phyloP scores from a whole-genome alignment of 1,140 invertebrate genomes.

The Pseudomyrmex concolor region DNA sequence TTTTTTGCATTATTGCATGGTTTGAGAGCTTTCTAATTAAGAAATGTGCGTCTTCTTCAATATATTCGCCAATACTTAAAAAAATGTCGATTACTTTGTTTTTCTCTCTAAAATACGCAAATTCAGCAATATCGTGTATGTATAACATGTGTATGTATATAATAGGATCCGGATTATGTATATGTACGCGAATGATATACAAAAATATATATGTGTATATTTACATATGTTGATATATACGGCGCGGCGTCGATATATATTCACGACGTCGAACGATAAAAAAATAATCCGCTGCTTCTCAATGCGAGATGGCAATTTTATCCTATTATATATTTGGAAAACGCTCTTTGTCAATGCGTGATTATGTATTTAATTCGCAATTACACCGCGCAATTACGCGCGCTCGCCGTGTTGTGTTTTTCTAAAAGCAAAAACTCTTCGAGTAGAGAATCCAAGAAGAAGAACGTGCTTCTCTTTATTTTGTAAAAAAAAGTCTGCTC shows the following conservation, averaged over 20 bases:
- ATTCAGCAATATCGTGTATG: slow-evolving; percentile 10
- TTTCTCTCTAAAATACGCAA: slow-evolving; percentile 9
- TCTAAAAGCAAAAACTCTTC: slow-evolving; percentile 40
- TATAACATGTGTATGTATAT: slow-evolving; percentile 38
- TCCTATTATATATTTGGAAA: slow-evolving; percentile 23
- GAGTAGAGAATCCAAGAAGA: slow-evolving; percentile 37
- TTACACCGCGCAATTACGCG: too few species aligned
- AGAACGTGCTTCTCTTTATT: slow-evolving; percentile 38
- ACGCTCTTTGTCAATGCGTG: not conserved
- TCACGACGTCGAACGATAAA: slow-evolving; percentile 49
- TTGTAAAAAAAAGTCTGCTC: slow-evolving; percentile 46
- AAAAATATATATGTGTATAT: slow-evolving; percentile 34
- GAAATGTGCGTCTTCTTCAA: too few species aligned
- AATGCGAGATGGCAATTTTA: not conserved
- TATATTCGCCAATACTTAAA: not conserved
- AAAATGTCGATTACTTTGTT: not conserved
- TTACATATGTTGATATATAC: slow-evolving; percentile 18
- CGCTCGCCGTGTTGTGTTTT: not conserved
- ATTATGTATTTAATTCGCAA: not conserved
- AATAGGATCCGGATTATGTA: slow-evolving; percentile 40
- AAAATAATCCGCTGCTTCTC: slow-evolving; percentile 29
- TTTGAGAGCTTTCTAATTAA: too few species aligned
- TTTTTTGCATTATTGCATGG: too few species aligned
- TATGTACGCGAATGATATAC: slow-evolving; percentile 37
- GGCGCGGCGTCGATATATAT: not conserved